These are phyloP conservation scores for Pangasius djambal DNA, from an alignment of 2,797 vertebrate species.

Conservation along the genomic window DNA sequence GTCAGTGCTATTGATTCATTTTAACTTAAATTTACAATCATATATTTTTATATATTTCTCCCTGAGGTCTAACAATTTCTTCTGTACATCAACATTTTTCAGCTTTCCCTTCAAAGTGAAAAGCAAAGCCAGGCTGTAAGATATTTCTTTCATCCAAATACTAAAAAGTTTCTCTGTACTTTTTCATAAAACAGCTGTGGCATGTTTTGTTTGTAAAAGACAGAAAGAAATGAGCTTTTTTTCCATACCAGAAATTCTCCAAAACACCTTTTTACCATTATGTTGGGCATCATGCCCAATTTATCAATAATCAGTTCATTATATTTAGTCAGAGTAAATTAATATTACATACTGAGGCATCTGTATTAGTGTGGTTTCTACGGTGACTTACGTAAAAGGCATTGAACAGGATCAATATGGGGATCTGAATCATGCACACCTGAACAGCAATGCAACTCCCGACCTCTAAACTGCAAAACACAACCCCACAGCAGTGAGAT, in stretches of 20 bases:
- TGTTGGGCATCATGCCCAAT: not conserved
- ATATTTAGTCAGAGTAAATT: not conserved
- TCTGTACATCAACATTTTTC: not conserved
- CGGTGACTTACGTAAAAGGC: constrained; percentile 83
- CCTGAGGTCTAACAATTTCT: not conserved
- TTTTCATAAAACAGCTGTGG: not conserved
- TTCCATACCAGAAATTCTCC: not conserved
- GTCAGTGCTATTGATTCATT: not conserved
- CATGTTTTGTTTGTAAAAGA: not conserved
- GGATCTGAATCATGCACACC: constrained; percentile 95
- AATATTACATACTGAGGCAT: constrained; percentile 1
- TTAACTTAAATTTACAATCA: not conserved
- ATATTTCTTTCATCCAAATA: not conserved
- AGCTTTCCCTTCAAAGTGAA: not conserved
- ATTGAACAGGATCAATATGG: constrained; percentile 86
- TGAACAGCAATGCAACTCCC: constrained; percentile 89
- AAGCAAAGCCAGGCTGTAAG: not conserved
- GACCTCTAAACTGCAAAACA: constrained; percentile 82
- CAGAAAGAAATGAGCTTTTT: not conserved
- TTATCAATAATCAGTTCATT: not conserved
- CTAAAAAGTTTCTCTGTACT: too few relatives aligned
- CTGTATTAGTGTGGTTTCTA: not conserved
- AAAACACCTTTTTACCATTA: not conserved
- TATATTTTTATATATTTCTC: not conserved
- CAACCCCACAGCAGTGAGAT: not conserved